phyloP scores from a whole-genome alignment of 1,140 invertebrate species.

The Chelonus insularis region DNA sequence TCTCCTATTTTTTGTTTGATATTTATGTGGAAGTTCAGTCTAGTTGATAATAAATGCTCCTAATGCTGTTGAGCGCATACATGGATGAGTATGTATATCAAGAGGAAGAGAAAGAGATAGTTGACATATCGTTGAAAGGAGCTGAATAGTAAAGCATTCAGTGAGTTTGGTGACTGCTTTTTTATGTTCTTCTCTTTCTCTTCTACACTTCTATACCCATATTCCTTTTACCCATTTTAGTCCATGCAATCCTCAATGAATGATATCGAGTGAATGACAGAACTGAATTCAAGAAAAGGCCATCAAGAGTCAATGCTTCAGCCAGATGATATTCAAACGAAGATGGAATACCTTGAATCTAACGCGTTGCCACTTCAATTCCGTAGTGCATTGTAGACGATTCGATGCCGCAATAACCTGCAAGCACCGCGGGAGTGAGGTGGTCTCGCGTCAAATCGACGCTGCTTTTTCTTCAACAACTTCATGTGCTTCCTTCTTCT shows the following conservation, averaged over 20 bases:
- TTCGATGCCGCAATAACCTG: constrained; percentile 66
- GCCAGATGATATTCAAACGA: background rate
- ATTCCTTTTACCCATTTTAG: background rate
- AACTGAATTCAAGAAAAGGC: constrained; percentile 4
- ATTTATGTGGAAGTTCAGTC: background rate
- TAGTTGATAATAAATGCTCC: background rate
- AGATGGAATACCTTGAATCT: background rate
- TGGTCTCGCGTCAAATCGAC: constrained; percentile 59
- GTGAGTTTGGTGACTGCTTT: constrained; percentile 17
- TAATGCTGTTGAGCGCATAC: background rate
- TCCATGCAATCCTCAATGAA: constrained; percentile 20
- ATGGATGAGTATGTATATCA: background rate
- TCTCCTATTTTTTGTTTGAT: background rate
- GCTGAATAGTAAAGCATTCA: constrained; percentile 18
- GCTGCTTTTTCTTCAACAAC: constrained; percentile 14
- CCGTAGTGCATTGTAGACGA: constrained; percentile 93
- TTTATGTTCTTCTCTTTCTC: background rate
- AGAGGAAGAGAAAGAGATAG: background rate
- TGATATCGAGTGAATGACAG: constrained; percentile 28
- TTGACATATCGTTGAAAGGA: background rate
- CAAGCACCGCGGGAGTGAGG: constrained; percentile 90
- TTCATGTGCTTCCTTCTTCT: background rate
- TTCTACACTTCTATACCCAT: background rate
- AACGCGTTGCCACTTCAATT: constrained; percentile 74
- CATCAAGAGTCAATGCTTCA: constrained; percentile 2